phyloP scores from a whole-genome alignment of 2,113 vertebrate genomes.

The Rhipidura dahli region DNA sequence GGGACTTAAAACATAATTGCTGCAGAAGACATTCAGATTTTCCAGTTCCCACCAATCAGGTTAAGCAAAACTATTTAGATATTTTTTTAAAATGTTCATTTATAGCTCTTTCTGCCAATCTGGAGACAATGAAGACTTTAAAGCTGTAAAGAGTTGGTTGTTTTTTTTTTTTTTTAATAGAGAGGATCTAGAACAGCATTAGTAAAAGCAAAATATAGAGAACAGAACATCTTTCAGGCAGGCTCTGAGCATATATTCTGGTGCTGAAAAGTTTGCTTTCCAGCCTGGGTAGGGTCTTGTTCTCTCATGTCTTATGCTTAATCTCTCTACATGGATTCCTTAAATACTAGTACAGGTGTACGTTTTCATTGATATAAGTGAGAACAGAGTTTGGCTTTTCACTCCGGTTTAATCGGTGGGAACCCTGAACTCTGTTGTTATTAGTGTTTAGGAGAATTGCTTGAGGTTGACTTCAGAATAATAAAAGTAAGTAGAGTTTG shows the following conservation, averaged over 20 bases:
- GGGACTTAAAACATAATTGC: background rate
- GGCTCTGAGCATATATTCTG: background rate
- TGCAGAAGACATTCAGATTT: background rate
- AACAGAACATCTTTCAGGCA: background rate
- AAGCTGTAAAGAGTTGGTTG: background rate
- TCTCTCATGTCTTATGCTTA: background rate
- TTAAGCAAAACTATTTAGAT: background rate
- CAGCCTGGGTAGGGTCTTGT: background rate
- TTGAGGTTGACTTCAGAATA: background rate
- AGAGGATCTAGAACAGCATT: background rate
- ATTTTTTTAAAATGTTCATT: background rate
- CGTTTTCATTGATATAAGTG: background rate
- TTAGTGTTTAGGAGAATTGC: background rate
- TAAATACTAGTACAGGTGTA: background rate
- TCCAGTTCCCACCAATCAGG: fast-evolving
- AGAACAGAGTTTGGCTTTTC: background rate
- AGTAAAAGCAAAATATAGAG: background rate
- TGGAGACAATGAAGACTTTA: background rate
- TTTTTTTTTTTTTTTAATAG: background rate
- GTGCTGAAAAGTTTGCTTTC: background rate
- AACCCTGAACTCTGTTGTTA: background rate
- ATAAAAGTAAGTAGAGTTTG: background rate
- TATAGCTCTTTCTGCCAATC: background rate
- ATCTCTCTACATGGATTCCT: background rate
- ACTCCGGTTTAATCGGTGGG: background rate